A percentile compares a stretch with the other conserved stretches of the same genome.
Conservation (phyloP, 2,113 vertebrate species). For the Calidris pugnax region DNA sequence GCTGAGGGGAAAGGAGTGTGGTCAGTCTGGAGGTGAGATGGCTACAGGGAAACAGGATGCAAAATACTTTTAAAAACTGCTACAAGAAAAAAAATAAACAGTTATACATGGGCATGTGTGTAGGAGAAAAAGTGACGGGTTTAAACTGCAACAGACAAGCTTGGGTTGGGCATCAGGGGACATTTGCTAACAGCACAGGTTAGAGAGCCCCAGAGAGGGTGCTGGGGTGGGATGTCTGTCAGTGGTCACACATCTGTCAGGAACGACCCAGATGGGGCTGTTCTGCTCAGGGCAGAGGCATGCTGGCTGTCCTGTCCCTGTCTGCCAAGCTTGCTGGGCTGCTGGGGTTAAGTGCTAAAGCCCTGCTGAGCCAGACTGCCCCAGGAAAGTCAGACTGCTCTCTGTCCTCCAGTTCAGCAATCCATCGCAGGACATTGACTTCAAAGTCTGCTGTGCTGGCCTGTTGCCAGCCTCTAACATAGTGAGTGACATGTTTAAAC, state of each 20-base stretch:
- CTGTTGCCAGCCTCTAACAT: background rate
- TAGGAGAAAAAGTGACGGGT: background rate
- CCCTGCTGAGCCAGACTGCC: background rate
- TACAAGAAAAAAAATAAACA: background rate
- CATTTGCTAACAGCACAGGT: background rate
- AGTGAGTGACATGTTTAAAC: conserved; percentile 47
- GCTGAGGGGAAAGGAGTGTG: background rate
- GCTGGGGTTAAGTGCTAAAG: background rate
- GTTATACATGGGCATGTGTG: background rate
- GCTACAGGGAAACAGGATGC: background rate
- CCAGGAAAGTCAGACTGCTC: background rate
- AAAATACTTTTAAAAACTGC: background rate
- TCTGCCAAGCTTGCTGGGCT: background rate
- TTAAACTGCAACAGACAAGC: background rate
- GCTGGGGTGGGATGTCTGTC: background rate
- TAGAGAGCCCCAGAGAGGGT: background rate
- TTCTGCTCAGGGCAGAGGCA: background rate
- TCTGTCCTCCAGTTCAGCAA: background rate
- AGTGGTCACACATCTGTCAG: background rate
- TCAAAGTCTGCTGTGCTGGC: conserved; percentile 33
- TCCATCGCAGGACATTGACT: background rate
- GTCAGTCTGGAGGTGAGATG: background rate
- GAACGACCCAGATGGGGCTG: background rate
- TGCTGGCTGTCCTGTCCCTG: fast-evolving
- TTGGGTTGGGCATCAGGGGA: background rate